These are phyloP conservation scores for Leptopilina clavipes DNA, from an alignment of 1,140 invertebrate species.

Conservation along the genomic window DNA sequence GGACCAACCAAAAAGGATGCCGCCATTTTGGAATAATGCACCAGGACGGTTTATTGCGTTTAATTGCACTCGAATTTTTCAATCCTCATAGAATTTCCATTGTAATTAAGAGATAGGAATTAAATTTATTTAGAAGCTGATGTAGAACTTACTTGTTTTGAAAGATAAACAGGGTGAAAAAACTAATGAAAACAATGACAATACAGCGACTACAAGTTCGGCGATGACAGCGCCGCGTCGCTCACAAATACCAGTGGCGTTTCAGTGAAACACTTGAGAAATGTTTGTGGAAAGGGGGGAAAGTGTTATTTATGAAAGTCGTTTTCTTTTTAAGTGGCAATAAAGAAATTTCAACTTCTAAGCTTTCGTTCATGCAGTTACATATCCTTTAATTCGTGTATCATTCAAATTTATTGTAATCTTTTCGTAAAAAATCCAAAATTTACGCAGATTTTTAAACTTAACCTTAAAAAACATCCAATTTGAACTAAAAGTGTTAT, in stretches of 20 bases:
- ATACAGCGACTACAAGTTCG: not conserved
- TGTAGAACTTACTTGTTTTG: not conserved
- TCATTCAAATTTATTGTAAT: no score
- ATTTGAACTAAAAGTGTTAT: no score
- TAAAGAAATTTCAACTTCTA: not conserved
- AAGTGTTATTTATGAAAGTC: conserved; percentile 15
- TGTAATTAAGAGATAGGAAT: not conserved
- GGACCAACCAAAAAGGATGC: conserved; percentile 1
- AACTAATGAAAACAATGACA: not conserved
- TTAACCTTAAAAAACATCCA: no score
- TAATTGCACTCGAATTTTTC: not conserved
- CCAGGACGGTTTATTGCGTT: not conserved
- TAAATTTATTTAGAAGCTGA: not conserved
- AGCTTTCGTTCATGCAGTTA: not conserved
- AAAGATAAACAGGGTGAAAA: not conserved
- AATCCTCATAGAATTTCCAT: not conserved
- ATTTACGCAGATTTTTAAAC: no score
- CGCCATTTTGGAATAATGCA: conserved; percentile 26
- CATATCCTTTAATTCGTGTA: no score
- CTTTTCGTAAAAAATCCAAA: no score
- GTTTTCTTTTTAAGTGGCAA: not conserved
- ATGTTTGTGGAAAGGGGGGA: conserved; percentile 12
- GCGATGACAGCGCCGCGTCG: conserved; percentile 19
- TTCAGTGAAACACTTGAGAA: conserved; percentile 9
- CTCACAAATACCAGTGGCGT: not conserved